Conservation (phyloP, 2,797 vertebrate genomes). For the Trachurus trachurus region DNA sequence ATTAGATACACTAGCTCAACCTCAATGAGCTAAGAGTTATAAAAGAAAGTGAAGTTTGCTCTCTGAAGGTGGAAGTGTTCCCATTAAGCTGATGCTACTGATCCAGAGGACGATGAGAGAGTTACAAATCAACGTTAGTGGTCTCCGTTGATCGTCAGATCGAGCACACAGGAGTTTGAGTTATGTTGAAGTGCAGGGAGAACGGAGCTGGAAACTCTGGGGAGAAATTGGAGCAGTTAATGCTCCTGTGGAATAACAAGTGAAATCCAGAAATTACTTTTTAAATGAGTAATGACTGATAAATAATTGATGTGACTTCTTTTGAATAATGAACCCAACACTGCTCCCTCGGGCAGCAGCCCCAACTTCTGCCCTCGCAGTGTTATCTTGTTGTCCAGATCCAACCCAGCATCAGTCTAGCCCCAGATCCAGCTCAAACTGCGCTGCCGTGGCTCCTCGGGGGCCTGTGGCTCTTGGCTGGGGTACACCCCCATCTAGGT, state of each 20-base stretch:
- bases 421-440: slow-evolving; percentile 51
- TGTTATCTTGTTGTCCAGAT: slow-evolving; percentile 40
- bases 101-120: slow-evolving; percentile 12
- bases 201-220: slow-evolving; percentile 10
- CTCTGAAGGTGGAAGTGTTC: slow-evolving; percentile 22
- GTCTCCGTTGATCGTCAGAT: slow-evolving; percentile 28
- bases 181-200: slow-evolving; percentile 13
- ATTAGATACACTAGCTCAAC: background rate
- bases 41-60: slow-evolving; percentile 24
- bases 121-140: slow-evolving; percentile 30
- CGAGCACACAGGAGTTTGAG: background rate
- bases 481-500: slow-evolving; percentile 62
- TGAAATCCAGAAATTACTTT: slow-evolving; percentile 41
- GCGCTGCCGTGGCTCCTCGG: background rate
- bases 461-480: slow-evolving; percentile 47
- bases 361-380: slow-evolving; percentile 33
- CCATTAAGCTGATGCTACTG: slow-evolving; percentile 13
- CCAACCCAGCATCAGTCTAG: slow-evolving; percentile 12
- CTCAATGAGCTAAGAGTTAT: background rate
- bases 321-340: slow-evolving; percentile 50
- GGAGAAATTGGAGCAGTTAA: slow-evolving; percentile 41
- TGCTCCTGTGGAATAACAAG: slow-evolving; percentile 48
- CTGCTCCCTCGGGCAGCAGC: slow-evolving; percentile 19
- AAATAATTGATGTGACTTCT: slow-evolving; percentile 48
- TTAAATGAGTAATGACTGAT: slow-evolving; percentile 57